phyloP scores from a whole-genome alignment of 2,797 vertebrate genomes.

The Lepus townsendii region DNA sequence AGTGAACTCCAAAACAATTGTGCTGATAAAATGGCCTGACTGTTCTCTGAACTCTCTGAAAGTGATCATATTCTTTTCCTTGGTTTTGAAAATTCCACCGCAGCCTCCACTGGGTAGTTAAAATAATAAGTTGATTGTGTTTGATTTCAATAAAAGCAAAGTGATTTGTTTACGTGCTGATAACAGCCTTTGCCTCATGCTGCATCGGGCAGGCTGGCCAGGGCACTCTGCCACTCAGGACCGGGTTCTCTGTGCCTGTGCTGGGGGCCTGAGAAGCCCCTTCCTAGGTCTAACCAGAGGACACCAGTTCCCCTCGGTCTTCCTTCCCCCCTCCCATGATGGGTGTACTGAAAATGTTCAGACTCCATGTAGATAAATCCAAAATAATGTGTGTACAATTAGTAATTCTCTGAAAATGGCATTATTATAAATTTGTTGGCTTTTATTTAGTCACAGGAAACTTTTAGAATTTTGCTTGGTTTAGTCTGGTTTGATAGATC shows the following conservation, averaged over 20 bases:
- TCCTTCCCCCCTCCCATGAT: neutral
- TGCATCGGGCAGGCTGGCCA: neutral
- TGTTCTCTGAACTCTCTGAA: slow-evolving; percentile 77
- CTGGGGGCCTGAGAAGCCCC: neutral
- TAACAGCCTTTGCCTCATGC: neutral
- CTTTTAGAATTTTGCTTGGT: neutral
- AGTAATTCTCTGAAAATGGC: neutral
- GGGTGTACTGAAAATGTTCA: neutral
- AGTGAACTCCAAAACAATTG: slow-evolving; percentile 63
- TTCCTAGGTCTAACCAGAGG: neutral
- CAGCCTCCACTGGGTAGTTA: slow-evolving; percentile 68
- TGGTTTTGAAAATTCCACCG: slow-evolving; percentile 72
- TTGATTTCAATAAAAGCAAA: slow-evolving; percentile 74
- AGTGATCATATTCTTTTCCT: slow-evolving; percentile 74
- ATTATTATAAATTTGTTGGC: neutral
- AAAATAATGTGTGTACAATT: neutral
- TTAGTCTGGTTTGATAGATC: neutral
- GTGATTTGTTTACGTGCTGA: slow-evolving; percentile 47
- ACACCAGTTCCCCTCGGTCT: neutral
- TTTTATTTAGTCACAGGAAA: neutral
- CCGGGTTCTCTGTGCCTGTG: neutral
- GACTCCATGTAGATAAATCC: neutral
- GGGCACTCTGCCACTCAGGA: neutral
- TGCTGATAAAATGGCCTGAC: slow-evolving; percentile 69
- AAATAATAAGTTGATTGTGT: slow-evolving; percentile 83